These are phyloP conservation scores for Pseudococcus viburni DNA, from an alignment of 2,888 invertebrate species.

Conservation along the genomic window DNA sequence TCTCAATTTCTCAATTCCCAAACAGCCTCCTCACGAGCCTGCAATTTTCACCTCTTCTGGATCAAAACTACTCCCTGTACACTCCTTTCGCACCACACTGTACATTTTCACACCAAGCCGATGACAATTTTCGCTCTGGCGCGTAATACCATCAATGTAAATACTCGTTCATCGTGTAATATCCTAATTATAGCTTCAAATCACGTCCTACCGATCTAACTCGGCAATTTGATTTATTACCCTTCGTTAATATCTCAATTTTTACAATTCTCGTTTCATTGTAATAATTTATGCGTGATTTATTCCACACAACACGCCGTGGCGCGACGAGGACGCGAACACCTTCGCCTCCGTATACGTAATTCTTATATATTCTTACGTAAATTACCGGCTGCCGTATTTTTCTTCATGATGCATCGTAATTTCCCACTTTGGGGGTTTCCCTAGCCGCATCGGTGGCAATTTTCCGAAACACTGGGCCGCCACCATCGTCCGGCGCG, in stretches of 20 bases:
- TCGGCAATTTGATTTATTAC: neutral
- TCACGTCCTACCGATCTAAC: conserved; percentile 14
- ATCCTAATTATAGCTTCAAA: neutral
- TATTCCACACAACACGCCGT: neutral
- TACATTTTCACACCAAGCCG: neutral
- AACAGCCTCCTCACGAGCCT: too few species aligned
- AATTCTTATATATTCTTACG: neutral
- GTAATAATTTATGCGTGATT: conserved; percentile 47
- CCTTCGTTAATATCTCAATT: conserved; percentile 24
- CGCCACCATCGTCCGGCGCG: neutral
- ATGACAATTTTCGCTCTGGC: conserved; percentile 5
- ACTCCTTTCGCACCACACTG: too few species aligned
- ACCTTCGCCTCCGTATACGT: neutral
- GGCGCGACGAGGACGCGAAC: neutral
- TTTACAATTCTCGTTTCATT: conserved; percentile 5
- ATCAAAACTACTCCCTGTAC: too few species aligned
- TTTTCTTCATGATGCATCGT: neutral
- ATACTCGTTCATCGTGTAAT: neutral
- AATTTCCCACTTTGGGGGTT: neutral
- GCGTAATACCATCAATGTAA: neutral
- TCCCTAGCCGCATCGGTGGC: neutral
- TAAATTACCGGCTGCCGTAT: neutral
- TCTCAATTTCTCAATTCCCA: too few species aligned
- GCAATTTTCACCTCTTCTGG: too few species aligned
- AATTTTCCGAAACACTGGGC: neutral